Base-by-base conservation (phyloP, 2,113 vertebrate species). In the Illadopsis cleaveri region DNA sequence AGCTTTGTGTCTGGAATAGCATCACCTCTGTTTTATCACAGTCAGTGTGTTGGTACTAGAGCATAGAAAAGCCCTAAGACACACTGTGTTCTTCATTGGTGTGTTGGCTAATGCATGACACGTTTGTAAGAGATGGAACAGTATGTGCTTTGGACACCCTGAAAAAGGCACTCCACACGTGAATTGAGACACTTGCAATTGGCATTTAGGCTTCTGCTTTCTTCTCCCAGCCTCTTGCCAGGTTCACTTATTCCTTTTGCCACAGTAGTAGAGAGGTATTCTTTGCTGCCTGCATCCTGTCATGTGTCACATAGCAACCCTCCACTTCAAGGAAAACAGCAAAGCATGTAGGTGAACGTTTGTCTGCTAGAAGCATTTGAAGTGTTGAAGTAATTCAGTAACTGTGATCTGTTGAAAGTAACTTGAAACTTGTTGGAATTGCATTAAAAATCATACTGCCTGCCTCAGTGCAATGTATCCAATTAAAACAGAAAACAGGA, bases 401-500 rank as follows among this genome's bases (percentile, higher is more conserved):
- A 83, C 79, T 94, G 62, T 30, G 71, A 94, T 92, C 82, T 94
- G 54, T 64, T 96, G 62, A 94, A 94, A 96, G 95, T 81, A 95
- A 96, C 71, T 71, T 60, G 64, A 96, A 94, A 90, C 92, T 86
- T 75, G 64, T 48, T 96, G 92, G 93, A 95, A 90, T 51, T 56
- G 60, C 85, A 68, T 86, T 88, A 82, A 93, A 95, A 96, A 66
- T 38, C 1, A 2, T 61, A 54, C 87, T 82, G 87, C 61, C 86
- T 89, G 72, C 37, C 78, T 44, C n/a, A 37, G 57, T 23, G 68
- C 64, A 54, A 38, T 18, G 68, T 40, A 81, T 94, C 96, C 96
- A 97, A 93, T 94, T 93, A 96, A 95, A 97, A 96, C 95, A 97
- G 92, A 96, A 97, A 93, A 83, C 95, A 97, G 96, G 94, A 95